Evolutionary conservation across 2,888 invertebrate species (phyloP), one percentile per base, ranked within the genome.

Genomic region (Panorpa germanica): DNA sequence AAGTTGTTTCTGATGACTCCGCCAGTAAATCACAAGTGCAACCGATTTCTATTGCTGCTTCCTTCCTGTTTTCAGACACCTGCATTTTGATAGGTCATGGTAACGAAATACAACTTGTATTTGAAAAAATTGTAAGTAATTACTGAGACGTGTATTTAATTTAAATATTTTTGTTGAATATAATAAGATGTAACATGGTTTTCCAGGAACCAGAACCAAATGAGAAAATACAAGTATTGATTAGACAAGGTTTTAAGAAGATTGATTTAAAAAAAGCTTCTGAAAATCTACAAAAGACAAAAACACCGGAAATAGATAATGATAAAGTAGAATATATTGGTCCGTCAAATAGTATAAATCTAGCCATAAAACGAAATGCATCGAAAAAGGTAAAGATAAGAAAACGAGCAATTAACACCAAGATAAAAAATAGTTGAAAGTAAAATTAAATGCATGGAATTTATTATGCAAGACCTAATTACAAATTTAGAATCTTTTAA

Each of bases 51-150:
- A 55, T 73, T 28, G 55, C 58, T 11, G 61, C 55, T 5, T 43
- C 51, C 12, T 45, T 59, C 14, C 39, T 44, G 8, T 34, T 45
- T 22, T 52, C 48, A 12, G 45, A 53, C 5, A 45, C 54, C 5
- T 53, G 55, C 28, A 43, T 72, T 10, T 46, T 62, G 13, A 53
- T 71, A 32, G 63, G 61, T 10, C 64, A 71, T 49, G 73, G 74
- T 8, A 61, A 52, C 38, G 52, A 55, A 35, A 43, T 62, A n/a
- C 48, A 61, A 34, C 46, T 70, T 30, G 50, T 54, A 9, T 72
- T 73, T 45, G 73, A 73, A 46, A 58, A 57, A 40, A 45, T 70
- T 36, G 63, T 63, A 49, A 45, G 54, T 43, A 39, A 32, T 31
- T 26, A 15, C 38, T 8, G 16, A 15, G 20, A 8, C 26, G 22